These are phyloP conservation scores for Macaria notata DNA, from an alignment of 2,888 invertebrate species.

Conservation along the genomic window DNA sequence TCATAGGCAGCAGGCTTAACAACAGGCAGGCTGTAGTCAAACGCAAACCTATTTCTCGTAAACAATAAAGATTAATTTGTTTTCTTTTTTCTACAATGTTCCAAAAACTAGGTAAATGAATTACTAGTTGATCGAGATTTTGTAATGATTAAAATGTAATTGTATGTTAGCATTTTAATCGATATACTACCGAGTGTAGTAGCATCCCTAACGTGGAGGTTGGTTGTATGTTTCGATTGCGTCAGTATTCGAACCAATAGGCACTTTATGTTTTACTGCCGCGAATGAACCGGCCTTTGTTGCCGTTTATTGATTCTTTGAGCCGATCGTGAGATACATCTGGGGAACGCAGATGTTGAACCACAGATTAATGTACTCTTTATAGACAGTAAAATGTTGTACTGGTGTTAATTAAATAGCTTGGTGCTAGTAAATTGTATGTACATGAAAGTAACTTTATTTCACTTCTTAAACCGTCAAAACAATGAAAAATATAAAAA, in stretches of 20 bases:
- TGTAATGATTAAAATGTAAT: too few relatives aligned
- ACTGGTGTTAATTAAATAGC: neutral
- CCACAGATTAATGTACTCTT: slow-evolving; percentile 3
- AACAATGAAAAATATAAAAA: too few relatives aligned
- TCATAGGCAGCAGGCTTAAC: too few relatives aligned
- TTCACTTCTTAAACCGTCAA: too few relatives aligned
- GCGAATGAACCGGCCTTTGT: slow-evolving; percentile 32
- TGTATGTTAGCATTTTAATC: neutral
- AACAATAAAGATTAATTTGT: too few relatives aligned
- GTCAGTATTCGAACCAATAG: slow-evolving; percentile 27
- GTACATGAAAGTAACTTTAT: too few relatives aligned
- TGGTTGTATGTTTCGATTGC: slow-evolving; percentile 37
- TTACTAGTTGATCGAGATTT: too few relatives aligned
- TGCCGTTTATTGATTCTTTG: slow-evolving; percentile 29
- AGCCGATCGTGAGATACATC: slow-evolving; percentile 27
- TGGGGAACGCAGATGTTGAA: slow-evolving; percentile 17
- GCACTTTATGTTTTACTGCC: slow-evolving; percentile 31
- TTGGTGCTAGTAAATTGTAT: too few relatives aligned
- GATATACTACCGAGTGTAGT: neutral
- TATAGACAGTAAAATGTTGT: neutral
- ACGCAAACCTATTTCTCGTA: too few relatives aligned
- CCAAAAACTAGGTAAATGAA: too few relatives aligned
- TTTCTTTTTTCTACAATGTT: too few relatives aligned
- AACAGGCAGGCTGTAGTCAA: too few relatives aligned
- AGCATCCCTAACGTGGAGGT: slow-evolving; percentile 21